Evolutionary conservation across 2,797 vertebrate genomes (phyloP), one percentile per base, ranked within the genome.

Genomic region (Hozukius guyotensis): DNA sequence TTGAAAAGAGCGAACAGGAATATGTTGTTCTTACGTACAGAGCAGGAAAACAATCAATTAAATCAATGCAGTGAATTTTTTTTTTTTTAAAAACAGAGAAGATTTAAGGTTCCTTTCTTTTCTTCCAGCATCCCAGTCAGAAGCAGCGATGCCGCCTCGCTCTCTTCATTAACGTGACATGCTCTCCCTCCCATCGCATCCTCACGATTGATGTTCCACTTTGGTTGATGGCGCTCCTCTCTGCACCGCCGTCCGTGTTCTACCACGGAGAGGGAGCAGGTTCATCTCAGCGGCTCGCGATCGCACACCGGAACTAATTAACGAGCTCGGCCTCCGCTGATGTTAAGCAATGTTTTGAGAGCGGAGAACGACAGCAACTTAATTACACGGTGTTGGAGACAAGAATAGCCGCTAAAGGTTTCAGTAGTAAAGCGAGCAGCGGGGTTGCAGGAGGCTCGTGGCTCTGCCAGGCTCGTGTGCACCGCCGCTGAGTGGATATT

Each of bases 281-380:
- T 77, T 80, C 77, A 82, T 88, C 53, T 91, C 78, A 86, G 81
- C 46, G 36, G 60, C 87, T 93, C 75, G 78, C 71, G 91, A 82
- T 91, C 82, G 49, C 83, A 82, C 86, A 87, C 87, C 86, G 90
- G 92, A 94, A 95, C 91, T 94, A 95, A 95, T 95, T 92, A 94
- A 94, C 82, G 76, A 91, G 75, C 87, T 6, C n/a, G 83, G 82
- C 83, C 90, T 89, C 66, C 60, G 85, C 92, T 94, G 88, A 88
- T 93, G 91, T 90, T 93, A 84, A 92, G 88, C 92, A 88, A 88
- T 59, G 87, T 91, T 61, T 85, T 80, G 77, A 90, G 81, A 90
- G 85, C 42, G 38, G 77, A 87, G 88, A 82, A 88, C 38, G 88
- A 93, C 90, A 88, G 89, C 83, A 92, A 86, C 87, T 88, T 93